Evolutionary conservation across 2,797 vertebrate species (phyloP).

Genomic region (Carcharodon carcharias): DNA sequence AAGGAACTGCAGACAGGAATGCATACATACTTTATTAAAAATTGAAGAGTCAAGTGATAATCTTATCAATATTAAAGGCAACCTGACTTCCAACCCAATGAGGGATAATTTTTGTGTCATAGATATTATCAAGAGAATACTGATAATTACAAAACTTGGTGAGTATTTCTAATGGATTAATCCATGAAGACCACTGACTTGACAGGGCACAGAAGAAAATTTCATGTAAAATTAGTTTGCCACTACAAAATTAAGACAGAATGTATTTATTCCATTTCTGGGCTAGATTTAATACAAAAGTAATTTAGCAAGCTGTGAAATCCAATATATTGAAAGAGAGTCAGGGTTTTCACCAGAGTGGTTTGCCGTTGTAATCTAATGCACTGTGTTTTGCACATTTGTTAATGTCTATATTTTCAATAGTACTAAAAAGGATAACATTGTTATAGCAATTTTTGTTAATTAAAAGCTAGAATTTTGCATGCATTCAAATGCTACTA

Average conservation of each 20-base stretch:
- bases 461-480: not conserved
- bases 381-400: not conserved
- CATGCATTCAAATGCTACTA: not conserved
- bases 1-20: slow-evolving; percentile 68
- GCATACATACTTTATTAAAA: slow-evolving; percentile 40
- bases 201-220: not conserved
- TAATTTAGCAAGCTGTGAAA: not conserved
- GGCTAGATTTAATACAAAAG: not conserved
- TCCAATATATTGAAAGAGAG: not conserved
- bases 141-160: not conserved
- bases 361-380: not conserved
- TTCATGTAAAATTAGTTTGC: not conserved
- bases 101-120: not conserved
- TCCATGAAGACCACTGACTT: not conserved
- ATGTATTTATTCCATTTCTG: not conserved
- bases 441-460: not conserved
- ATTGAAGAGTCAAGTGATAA: not conserved
- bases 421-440: not conserved
- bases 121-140: not conserved
- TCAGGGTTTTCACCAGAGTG: not conserved
- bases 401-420: not conserved
- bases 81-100: not conserved
- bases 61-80: not conserved
- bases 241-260: not conserved
- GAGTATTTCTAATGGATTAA: not conserved